Base-by-base conservation (phyloP, 2,113 vertebrate species). In the Halcyon malimbica region DNA sequence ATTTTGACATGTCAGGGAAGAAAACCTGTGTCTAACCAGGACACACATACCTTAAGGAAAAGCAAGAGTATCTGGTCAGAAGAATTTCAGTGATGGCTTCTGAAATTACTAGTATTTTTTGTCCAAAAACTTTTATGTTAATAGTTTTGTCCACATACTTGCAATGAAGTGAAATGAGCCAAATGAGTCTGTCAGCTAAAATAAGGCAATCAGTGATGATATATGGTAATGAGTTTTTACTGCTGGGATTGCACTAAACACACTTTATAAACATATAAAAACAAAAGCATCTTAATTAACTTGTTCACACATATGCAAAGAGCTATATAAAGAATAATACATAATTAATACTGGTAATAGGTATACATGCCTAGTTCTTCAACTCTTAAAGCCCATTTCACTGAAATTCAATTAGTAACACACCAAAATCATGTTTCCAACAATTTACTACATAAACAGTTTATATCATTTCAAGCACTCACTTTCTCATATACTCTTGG, bases 361-460 rank as follows among this genome's bases (percentile, higher is more conserved):
- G 20, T 51, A 60, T 11, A 44, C 26, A 6, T 44, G 26, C 13
- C 60, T n/a, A 11, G 5, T 37, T 90, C 68, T 79, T 67, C 54
- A 64, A 29, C 10, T 37, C 46, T 39, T 77, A 56, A 76, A 63
- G 37, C 6, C 18, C 13, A 9, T 46, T 73, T 53, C 53, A 85
- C 41, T 59, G 28, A 68, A 67, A 81, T 54, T 57, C 39, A 44
- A 46, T 59, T 33, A 59, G 60, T 21, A 44, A 78, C 71, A 80
- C 60, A 85, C n/a, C 10, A 50, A 75, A 81, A 10, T 8, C 42
- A 35, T 5, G 15, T 70, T 79, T 78, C 42, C 50, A 67, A 33
- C 7, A 39, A 94, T 88, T 73, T 96, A 73, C 73, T 75, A 33
- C 26, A 65, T 64, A 90, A 96, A 95, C 76, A 79, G 59, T 85